A percentile compares a stretch with the other conserved stretches of the same genome.
These are phyloP conservation scores for Lamprologus ornatipinnis DNA, from an alignment of 2,113 vertebrate species.

Conservation along the genomic window DNA sequence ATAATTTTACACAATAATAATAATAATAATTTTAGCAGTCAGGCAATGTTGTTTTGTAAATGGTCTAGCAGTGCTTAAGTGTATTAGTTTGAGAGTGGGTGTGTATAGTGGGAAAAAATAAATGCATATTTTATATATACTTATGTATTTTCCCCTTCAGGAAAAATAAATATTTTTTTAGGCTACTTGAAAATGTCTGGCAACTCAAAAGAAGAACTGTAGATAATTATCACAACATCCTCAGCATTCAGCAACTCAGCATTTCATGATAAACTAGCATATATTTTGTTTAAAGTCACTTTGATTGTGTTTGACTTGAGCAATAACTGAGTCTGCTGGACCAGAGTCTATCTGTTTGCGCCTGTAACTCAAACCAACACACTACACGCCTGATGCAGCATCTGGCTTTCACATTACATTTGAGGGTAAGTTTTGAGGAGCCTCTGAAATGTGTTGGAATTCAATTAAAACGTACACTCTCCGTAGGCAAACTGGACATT, in stretches of 20 bases:
- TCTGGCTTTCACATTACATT: constrained; percentile 74
- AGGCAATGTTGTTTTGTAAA: background rate
- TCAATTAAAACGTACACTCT: constrained; percentile 64
- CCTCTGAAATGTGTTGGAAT: constrained; percentile 68
- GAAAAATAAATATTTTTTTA: background rate
- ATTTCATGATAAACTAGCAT: constrained; percentile 55
- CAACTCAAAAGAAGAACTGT: constrained; percentile 41
- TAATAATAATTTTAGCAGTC: background rate
- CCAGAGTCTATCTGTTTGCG: constrained; percentile 46
- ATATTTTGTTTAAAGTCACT: constrained; percentile 61
- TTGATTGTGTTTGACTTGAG: constrained; percentile 72
- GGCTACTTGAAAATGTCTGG: constrained; percentile 18
- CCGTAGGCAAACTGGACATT: constrained; percentile 55
- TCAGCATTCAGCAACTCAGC: constrained; percentile 54
- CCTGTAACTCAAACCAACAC: constrained; percentile 57
- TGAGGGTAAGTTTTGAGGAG: constrained; percentile 51
- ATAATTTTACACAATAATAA: background rate
- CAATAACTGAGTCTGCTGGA: constrained; percentile 57
- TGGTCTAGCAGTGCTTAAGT: background rate
- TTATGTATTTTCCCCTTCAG: background rate
- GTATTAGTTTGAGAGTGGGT: background rate
- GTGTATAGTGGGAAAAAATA: background rate
- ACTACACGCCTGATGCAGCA: constrained; percentile 34
- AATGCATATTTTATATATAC: background rate
- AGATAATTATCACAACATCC: constrained; percentile 65